Evolutionary conservation across 2,113 vertebrate genomes (phyloP).

Genomic region (Mohoua ochrocephala): DNA sequence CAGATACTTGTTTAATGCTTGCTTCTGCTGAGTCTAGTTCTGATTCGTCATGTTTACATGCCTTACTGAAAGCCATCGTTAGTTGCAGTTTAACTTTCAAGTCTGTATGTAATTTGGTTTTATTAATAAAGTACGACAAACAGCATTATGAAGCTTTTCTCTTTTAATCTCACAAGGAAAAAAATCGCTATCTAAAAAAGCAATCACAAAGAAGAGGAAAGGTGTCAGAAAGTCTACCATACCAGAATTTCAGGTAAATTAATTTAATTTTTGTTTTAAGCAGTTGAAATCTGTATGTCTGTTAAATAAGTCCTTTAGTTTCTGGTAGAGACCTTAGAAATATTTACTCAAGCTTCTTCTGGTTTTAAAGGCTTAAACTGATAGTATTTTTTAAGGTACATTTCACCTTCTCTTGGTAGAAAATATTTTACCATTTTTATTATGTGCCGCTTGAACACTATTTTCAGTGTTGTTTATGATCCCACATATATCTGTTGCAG

Average conservation of each 20-base stretch:
- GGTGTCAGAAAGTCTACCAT: slow-evolving; percentile 70
- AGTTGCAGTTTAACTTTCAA: slow-evolving; percentile 67
- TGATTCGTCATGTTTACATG: slow-evolving; percentile 48
- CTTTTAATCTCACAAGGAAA: slow-evolving; percentile 83
- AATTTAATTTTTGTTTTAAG: slow-evolving; percentile 43
- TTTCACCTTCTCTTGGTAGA: not conserved
- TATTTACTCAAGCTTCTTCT: not conserved
- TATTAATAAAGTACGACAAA: slow-evolving; percentile 60
- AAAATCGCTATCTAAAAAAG: slow-evolving; percentile 80
- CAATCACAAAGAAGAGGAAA: slow-evolving; percentile 80
- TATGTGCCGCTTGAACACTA: not conserved
- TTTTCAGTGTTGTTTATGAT: not conserved
- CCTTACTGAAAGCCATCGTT: slow-evolving; percentile 26
- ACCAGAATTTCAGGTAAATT: slow-evolving; percentile 89
- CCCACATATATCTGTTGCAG: not conserved
- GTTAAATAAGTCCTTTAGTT: slow-evolving; percentile 1
- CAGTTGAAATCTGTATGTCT: slow-evolving; percentile 27
- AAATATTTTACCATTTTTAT: not conserved
- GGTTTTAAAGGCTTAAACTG: not conserved
- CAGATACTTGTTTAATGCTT: slow-evolving; percentile 45
- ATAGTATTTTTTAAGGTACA: not conserved
- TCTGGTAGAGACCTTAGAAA: not conserved
- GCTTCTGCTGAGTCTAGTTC: slow-evolving; percentile 25
- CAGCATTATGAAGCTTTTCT: slow-evolving; percentile 71
- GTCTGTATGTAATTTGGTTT: slow-evolving; percentile 59